Conservation (phyloP, 2,888 invertebrate genomes). For the Oxytorus armatus region DNA sequence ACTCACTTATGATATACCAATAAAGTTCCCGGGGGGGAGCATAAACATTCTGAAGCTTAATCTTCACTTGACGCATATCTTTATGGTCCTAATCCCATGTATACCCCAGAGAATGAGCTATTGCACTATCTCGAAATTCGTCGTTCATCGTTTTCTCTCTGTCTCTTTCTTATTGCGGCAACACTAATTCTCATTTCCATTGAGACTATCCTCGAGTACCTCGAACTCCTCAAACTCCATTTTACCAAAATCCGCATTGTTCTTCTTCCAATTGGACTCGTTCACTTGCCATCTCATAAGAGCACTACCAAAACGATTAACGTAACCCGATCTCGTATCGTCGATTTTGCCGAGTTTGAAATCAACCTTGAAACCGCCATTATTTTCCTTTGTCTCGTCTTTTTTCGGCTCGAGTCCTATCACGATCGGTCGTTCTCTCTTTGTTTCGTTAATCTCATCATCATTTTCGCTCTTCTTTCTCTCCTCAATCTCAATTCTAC, state of each 20-base stretch:
- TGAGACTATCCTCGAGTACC: constrained; percentile 89
- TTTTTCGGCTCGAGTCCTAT: constrained; percentile 85
- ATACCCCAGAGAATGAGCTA: background rate
- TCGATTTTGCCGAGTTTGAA: constrained; percentile 80
- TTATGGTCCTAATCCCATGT: no score
- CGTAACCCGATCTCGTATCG: constrained; percentile 73
- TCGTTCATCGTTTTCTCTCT: background rate
- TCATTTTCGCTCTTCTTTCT: constrained; percentile 80
- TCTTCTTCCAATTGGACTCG: constrained; percentile 86
- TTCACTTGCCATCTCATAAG: constrained; percentile 82
- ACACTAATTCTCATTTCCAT: background rate
- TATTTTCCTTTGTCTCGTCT: constrained; percentile 73
- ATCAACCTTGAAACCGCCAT: constrained; percentile 79
- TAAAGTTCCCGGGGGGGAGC: no score
- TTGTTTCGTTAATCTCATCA: constrained; percentile 86
- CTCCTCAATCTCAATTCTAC: constrained; percentile 68
- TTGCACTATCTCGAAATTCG: background rate
- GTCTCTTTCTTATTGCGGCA: background rate
- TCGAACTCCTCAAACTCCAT: constrained; percentile 95
- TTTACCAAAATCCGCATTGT: constrained; percentile 89
- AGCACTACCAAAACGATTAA: constrained; percentile 77
- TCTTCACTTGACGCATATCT: background rate
- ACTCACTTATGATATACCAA: no score
- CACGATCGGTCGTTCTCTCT: constrained; percentile 84
- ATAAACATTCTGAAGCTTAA: no score